A percentile compares a stretch with the other conserved stretches of the same genome.
phyloP scores from a whole-genome alignment of 2,113 vertebrate genomes.

The Triplophysa dalaica region DNA sequence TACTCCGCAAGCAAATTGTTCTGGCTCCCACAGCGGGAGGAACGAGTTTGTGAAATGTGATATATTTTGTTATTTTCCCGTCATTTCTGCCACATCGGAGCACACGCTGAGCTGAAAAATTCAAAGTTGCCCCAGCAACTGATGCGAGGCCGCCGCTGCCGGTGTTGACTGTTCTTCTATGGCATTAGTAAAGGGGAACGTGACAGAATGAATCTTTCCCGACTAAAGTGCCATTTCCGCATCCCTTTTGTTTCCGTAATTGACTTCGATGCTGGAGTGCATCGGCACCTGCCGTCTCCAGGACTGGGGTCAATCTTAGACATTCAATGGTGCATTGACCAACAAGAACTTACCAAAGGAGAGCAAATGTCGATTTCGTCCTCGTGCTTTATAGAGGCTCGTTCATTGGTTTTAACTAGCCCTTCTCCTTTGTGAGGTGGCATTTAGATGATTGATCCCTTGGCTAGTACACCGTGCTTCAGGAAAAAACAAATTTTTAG shows the following conservation, averaged over 20 bases:
- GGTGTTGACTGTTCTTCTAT: background rate
- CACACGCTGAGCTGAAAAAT: conserved; percentile 13
- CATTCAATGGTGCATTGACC: conserved; percentile 48
- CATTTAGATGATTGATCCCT: conserved; percentile 53
- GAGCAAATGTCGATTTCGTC: conserved; percentile 45
- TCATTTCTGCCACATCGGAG: background rate
- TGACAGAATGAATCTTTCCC: conserved; percentile 41
- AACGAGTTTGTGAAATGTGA: conserved; percentile 24
- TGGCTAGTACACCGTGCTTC: background rate
- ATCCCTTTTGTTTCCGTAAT: conserved; percentile 52
- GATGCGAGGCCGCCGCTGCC: background rate
- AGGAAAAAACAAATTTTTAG: conserved; percentile 45
- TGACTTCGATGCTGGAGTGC: conserved; percentile 44
- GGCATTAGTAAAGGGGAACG: background rate
- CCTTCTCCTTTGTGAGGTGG: conserved; percentile 48
- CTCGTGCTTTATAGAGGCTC: background rate
- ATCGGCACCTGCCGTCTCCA: conserved; percentile 30
- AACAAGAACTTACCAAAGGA: conserved; percentile 28
- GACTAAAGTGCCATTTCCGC: conserved; percentile 35
- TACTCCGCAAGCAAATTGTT: conserved; percentile 5
- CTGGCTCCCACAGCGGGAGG: background rate
- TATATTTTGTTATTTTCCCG: conserved; percentile 8
- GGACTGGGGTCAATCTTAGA: conserved; percentile 18
- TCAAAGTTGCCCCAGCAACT: background rate
- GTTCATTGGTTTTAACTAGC: conserved; percentile 34